phyloP scores from a whole-genome alignment of 2,888 invertebrate genomes.

The Mesodorylaimus sp. region DNA sequence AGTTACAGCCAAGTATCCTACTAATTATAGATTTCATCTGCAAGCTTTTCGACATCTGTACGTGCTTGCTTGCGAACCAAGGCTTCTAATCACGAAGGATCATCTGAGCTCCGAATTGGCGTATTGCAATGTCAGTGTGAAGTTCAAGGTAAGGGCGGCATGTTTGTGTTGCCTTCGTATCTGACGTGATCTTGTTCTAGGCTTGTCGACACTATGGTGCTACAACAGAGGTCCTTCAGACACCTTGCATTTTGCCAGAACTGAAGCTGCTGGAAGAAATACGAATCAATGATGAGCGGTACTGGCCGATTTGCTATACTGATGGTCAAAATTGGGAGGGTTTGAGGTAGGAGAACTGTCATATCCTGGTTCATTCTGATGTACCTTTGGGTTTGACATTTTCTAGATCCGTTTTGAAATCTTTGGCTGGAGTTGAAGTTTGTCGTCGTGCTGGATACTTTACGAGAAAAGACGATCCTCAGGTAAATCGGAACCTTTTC shows the following conservation, averaged over 20 bases:
- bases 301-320: conserved; percentile 72
- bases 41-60: conserved; percentile 92
- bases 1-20: background rate
- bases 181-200: background rate
- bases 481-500: too few species aligned
- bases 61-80: conserved; percentile 73
- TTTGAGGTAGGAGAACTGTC: conserved; percentile 42
- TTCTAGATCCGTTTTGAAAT: too few species aligned
- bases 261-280: conserved; percentile 53
- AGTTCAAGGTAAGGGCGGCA: conserved; percentile 11
- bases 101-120: conserved; percentile 45
- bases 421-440: too few species aligned
- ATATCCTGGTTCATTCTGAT: background rate
- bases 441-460: too few species aligned
- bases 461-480: too few species aligned
- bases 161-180: background rate
- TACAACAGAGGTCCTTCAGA: conserved; percentile 41
- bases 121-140: conserved; percentile 13
- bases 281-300: conserved; percentile 58
- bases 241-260: conserved; percentile 70
- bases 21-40: conserved; percentile 57
- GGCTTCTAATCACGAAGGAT: conserved; percentile 68
- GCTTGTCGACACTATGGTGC: background rate
- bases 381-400: background rate
- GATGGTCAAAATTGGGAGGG: conserved; percentile 59